A percentile compares a stretch with the other conserved stretches of the same genome.
Conservation (phyloP, 2,888 invertebrate species). For the Boloria euphrosyne region DNA sequence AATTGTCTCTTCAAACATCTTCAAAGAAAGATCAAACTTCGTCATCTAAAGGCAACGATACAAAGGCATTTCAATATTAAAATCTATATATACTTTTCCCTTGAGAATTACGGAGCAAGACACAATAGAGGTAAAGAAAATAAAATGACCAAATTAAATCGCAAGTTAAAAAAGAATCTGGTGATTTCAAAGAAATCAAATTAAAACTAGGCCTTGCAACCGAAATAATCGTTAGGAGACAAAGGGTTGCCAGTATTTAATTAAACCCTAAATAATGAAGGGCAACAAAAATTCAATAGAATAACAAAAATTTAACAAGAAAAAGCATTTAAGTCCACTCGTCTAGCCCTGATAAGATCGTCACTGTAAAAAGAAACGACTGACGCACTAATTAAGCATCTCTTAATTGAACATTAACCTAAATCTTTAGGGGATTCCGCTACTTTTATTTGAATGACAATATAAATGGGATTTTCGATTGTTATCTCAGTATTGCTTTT, state of each 20-base stretch:
- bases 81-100: constrained; percentile 38
- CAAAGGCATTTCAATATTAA: constrained; percentile 44
- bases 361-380: constrained; percentile 39
- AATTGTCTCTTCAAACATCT: constrained; percentile 38
- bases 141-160: constrained; percentile 22
- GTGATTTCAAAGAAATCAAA: constrained; percentile 27
- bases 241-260: constrained; percentile 14
- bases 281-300: constrained; percentile 30
- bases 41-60: constrained; percentile 39
- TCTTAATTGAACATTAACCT: constrained; percentile 4
- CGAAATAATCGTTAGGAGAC: constrained; percentile 10
- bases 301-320: constrained; percentile 33
- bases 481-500: constrained; percentile 5
- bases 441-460: constrained; percentile 24
- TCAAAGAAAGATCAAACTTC: constrained; percentile 42
- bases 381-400: constrained; percentile 38
- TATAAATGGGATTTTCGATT: constrained; percentile 15
- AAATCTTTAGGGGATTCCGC: constrained; percentile 22
- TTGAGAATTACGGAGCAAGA: constrained; percentile 28
- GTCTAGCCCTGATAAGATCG: constrained; percentile 34
- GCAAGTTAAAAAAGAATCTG: constrained; percentile 13
- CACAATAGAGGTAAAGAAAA: constrained; percentile 29
- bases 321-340: constrained; percentile 22
- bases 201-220: constrained; percentile 22
- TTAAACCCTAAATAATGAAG: constrained; percentile 27